Evolutionary conservation across 2,888 invertebrate genomes (phyloP).

Genomic region (Stenoptilia bipunctidactyla): DNA sequence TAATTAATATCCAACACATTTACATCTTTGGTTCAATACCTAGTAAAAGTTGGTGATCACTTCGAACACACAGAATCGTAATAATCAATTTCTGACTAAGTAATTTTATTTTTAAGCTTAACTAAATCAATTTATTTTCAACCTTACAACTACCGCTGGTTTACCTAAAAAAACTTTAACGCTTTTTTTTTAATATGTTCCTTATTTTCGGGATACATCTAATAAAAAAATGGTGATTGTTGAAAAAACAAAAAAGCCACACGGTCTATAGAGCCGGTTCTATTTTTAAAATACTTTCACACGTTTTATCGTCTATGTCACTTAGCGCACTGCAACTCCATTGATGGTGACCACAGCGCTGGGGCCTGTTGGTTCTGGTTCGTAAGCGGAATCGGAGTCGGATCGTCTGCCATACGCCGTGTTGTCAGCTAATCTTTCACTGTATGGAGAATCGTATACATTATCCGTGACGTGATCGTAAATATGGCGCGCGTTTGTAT

Average conservation of each 20-base stretch:
- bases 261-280: too few relatives aligned
- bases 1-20: conserved; percentile 50
- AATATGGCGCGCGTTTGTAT: conserved; percentile 68
- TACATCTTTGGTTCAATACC: conserved; percentile 68
- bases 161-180: too few relatives aligned
- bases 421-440: conserved; percentile 68
- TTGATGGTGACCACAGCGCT: conserved; percentile 84
- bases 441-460: conserved; percentile 82
- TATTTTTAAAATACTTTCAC: background rate
- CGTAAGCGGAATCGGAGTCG: conserved; percentile 68
- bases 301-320: background rate
- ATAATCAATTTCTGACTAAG: too few relatives aligned
- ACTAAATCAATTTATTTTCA: too few relatives aligned
- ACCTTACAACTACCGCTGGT: too few relatives aligned
- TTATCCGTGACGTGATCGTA: conserved; percentile 74
- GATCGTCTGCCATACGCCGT: conserved; percentile 52
- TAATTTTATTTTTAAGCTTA: too few relatives aligned
- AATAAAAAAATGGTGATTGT: too few relatives aligned
- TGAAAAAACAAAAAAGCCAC: too few relatives aligned
- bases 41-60: conserved; percentile 23
- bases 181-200: too few relatives aligned
- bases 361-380: conserved; percentile 76
- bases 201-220: too few relatives aligned
- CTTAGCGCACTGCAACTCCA: conserved; percentile 85
- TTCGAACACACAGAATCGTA: conserved; percentile 1